Evolutionary conservation across 2,797 vertebrate species (phyloP).

Genomic region (Sparus aurata): DNA sequence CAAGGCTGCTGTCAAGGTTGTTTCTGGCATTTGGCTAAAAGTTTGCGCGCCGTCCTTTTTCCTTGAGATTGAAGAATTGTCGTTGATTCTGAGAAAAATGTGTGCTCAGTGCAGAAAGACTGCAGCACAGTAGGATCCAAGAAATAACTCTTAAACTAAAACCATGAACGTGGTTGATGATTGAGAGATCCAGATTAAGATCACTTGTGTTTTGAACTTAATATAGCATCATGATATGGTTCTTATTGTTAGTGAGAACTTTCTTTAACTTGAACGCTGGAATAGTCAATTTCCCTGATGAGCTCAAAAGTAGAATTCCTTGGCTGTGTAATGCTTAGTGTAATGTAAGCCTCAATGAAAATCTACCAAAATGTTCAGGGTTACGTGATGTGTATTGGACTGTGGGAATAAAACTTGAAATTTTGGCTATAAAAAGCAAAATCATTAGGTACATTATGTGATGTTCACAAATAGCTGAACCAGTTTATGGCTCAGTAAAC

Average conservation of each 20-base stretch:
- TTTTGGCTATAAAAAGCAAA: neutral
- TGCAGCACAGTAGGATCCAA: neutral
- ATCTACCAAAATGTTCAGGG: neutral
- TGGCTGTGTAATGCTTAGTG: neutral
- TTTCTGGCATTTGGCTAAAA: conserved; percentile 97
- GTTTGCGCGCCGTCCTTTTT: conserved; percentile 91
- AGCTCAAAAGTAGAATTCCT: conserved; percentile 6
- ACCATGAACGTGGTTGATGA: neutral
- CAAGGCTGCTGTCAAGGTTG: conserved; percentile 99
- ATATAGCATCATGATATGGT: neutral
- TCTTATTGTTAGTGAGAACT: conserved; percentile 11
- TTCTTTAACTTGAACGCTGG: conserved; percentile 37
- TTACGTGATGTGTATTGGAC: neutral
- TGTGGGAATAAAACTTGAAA: neutral
- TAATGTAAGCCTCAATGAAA: neutral
- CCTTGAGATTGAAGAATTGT: conserved; percentile 48
- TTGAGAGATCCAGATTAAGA: conserved; percentile 19
- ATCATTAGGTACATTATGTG: neutral
- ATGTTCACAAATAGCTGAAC: neutral
- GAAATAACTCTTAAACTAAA: conserved; percentile 6
- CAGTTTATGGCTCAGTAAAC: neutral
- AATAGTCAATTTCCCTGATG: conserved; percentile 49
- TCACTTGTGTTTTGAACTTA: conserved; percentile 2
- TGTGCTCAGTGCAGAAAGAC: neutral
- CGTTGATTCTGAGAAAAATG: neutral